These are phyloP conservation scores for Galerucella calmariensis DNA, from an alignment of 2,888 invertebrate species.

Conservation along the genomic window DNA sequence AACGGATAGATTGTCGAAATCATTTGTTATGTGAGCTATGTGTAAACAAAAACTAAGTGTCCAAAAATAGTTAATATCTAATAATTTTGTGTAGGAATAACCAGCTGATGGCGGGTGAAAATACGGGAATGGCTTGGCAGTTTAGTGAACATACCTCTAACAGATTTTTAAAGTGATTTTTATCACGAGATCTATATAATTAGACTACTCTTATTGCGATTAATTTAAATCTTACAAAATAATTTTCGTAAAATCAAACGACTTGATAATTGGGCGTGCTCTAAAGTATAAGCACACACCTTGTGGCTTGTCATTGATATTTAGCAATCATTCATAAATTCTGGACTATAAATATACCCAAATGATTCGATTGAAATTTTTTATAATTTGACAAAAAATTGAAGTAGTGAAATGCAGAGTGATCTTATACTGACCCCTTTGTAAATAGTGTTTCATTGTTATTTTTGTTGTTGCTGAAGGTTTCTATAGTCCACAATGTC, in stretches of 20 bases:
- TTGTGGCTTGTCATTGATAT: slow-evolving; percentile 61
- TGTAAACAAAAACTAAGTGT: slow-evolving; percentile 66
- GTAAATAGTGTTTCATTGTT: slow-evolving; percentile 53
- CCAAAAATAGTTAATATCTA: slow-evolving; percentile 69
- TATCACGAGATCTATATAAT: slow-evolving; percentile 39
- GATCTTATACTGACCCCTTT: slow-evolving; percentile 54
- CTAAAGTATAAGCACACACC: slow-evolving; percentile 59
- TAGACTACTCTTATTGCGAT: slow-evolving; percentile 35
- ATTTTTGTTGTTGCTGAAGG: slow-evolving; percentile 42
- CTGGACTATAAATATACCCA: slow-evolving; percentile 50
- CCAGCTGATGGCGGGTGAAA: slow-evolving; percentile 67
- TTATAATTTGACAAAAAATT: slow-evolving; percentile 57
- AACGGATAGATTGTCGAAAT: slow-evolving; percentile 49
- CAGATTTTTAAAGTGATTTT: slow-evolving; percentile 52
- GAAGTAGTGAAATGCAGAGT: slow-evolving; percentile 60
- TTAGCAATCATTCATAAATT: slow-evolving; percentile 60
- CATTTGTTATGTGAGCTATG: slow-evolving; percentile 67
- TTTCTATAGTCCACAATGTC: slow-evolving; percentile 72
- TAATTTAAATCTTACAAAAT: slow-evolving; percentile 35
- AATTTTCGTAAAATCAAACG: slow-evolving; percentile 45
- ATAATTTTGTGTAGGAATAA: slow-evolving; percentile 65
- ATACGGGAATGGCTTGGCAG: slow-evolving; percentile 63
- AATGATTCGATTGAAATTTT: slow-evolving; percentile 59
- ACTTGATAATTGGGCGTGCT: slow-evolving; percentile 62
- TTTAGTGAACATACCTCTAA: slow-evolving; percentile 58